Conservation (phyloP, 2,113 vertebrate species). For the Mastomys natalensis region DNA sequence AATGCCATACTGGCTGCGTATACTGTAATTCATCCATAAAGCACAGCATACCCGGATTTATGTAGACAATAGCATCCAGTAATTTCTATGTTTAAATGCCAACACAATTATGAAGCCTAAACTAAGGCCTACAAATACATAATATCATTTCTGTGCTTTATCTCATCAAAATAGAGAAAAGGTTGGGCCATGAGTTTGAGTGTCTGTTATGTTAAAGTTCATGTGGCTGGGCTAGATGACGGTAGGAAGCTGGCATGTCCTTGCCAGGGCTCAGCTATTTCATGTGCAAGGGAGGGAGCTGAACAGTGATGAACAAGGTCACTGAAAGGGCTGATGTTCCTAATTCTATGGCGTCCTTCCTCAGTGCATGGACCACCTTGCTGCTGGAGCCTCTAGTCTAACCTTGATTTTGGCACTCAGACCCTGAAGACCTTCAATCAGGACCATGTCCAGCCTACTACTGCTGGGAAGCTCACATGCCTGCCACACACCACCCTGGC, state of each 20-base stretch:
- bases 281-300: background rate
- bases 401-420: background rate
- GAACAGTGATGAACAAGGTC: background rate
- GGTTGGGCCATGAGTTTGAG: background rate
- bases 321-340: too few species aligned
- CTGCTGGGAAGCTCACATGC: too few species aligned
- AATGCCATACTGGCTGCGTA: background rate
- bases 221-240: background rate
- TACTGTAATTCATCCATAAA: background rate
- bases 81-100: background rate
- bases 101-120: background rate
- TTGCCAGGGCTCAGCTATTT: background rate
- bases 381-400: too few species aligned
- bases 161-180: background rate
- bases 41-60: background rate
- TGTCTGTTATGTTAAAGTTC: background rate
- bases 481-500: background rate
- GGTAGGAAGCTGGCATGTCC: fast-evolving
- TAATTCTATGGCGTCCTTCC: fast-evolving
- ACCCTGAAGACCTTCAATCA: background rate
- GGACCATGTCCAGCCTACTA: fast-evolving
- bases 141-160: background rate
- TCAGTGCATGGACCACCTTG: fast-evolving
- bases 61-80: background rate
- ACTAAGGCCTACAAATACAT: background rate